Percentiles rank a stretch among this genome's conserved stretches.
Conservation (phyloP, 1,140 invertebrate species). For the Cydia fagiglandana region DNA sequence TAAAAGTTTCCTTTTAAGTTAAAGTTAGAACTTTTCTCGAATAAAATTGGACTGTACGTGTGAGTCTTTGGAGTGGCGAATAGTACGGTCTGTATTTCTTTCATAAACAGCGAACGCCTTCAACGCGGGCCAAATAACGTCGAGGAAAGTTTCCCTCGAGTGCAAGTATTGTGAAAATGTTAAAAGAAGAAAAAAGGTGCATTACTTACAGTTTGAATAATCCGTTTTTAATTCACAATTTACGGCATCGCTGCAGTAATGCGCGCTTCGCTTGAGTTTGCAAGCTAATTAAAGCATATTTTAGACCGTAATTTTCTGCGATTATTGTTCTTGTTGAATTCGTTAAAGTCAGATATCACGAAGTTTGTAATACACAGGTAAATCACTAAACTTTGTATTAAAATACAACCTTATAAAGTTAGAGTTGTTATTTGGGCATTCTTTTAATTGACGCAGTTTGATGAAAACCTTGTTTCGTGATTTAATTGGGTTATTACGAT, state of each 20-base stretch:
- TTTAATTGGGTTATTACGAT: not conserved
- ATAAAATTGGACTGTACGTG: slow-evolving; percentile 28
- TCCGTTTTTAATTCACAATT: slow-evolving; percentile 7
- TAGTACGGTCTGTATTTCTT: slow-evolving; percentile 26
- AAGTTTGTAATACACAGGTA: too few relatives aligned
- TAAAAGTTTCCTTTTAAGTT: slow-evolving; percentile 4
- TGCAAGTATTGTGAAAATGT: slow-evolving; percentile 7
- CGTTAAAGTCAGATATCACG: not conserved
- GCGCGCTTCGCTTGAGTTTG: not conserved
- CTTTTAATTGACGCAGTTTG: too few relatives aligned
- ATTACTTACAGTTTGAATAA: slow-evolving; percentile 11
- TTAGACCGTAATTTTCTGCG: not conserved
- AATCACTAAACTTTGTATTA: too few relatives aligned
- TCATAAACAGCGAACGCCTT: slow-evolving; percentile 20
- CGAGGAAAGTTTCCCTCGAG: not conserved
- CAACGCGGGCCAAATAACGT: not conserved
- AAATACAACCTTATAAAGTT: too few relatives aligned
- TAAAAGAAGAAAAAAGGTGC: not conserved
- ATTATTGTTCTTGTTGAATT: not conserved
- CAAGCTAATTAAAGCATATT: not conserved
- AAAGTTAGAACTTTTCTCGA: not conserved
- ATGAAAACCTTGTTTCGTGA: not conserved
- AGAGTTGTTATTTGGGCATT: too few relatives aligned
- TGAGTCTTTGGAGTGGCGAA: slow-evolving; percentile 28
- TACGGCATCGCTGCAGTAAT: not conserved